A percentile compares a stretch with the other conserved stretches of the same genome.
phyloP scores from a whole-genome alignment of 2,888 invertebrate species.

The Dryococelus australis region DNA sequence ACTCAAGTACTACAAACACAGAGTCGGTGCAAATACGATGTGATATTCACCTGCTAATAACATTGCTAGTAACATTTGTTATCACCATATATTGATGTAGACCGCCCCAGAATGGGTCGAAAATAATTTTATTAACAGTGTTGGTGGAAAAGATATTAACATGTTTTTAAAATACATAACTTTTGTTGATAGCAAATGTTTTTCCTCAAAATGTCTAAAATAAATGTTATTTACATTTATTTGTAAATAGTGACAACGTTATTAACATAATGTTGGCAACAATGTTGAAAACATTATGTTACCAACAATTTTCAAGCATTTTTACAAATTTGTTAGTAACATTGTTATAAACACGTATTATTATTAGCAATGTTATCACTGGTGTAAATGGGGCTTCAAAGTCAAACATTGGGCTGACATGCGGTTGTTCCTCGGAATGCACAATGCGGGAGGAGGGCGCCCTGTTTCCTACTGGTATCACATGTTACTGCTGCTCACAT shows the following conservation, averaged over 20 bases:
- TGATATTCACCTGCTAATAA: too few species aligned
- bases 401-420: too few species aligned
- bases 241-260: neutral
- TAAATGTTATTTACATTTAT: neutral
- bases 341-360: neutral
- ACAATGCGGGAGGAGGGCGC: too few species aligned
- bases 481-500: too few species aligned
- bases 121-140: neutral
- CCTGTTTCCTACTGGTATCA: too few species aligned
- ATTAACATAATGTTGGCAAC: neutral
- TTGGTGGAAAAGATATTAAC: neutral
- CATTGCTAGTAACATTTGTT: too few species aligned
- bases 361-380: neutral
- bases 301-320: neutral
- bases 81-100: neutral
- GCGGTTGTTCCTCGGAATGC: too few species aligned
- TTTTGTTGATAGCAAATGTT: neutral
- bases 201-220: neutral
- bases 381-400: neutral
- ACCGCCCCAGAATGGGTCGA: neutral
- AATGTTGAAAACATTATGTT: neutral
- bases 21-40: too few species aligned
- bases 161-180: neutral
- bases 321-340: neutral
- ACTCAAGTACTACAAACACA: too few species aligned